Conservation (phyloP, 2,113 vertebrate species). For the Myotis davidii region DNA sequence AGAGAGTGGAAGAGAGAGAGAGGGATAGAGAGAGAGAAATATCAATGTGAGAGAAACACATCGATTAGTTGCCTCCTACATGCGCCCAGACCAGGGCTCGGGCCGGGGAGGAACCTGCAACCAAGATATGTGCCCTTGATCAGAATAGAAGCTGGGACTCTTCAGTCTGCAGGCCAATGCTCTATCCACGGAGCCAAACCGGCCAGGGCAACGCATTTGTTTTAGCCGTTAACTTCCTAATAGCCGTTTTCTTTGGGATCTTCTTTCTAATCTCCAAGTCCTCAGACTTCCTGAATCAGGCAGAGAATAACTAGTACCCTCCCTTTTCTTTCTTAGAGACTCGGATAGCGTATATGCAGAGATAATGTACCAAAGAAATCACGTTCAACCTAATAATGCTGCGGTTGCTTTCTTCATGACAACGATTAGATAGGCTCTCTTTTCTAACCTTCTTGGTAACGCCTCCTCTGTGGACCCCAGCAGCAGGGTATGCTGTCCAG, state of each 20-base stretch:
- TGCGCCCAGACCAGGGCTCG: too few relatives aligned
- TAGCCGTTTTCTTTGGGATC: neutral
- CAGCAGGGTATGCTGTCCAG: neutral
- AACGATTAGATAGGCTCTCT: neutral
- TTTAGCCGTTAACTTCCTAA: neutral
- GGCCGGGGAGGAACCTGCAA: too few relatives aligned
- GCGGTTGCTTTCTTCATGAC: neutral
- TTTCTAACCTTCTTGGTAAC: neutral
- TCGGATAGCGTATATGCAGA: neutral
- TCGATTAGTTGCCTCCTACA: too few relatives aligned
- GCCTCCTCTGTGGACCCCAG: neutral
- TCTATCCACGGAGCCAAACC: too few relatives aligned
- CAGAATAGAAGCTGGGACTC: too few relatives aligned
- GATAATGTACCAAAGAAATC: neutral
- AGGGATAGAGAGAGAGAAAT: too few relatives aligned
- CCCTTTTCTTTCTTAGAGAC: neutral
- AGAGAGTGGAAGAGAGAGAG: too few relatives aligned
- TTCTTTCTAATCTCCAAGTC: neutral
- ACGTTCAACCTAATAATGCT: neutral
- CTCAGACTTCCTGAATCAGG: neutral
- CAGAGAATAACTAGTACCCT: neutral
- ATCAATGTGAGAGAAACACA: too few relatives aligned
- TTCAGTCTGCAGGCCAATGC: too few relatives aligned
- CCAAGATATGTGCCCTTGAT: too few relatives aligned
- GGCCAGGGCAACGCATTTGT: too few relatives aligned